Base-by-base conservation (phyloP, 2,888 invertebrate species). In the Mechanitis messenoides region DNA sequence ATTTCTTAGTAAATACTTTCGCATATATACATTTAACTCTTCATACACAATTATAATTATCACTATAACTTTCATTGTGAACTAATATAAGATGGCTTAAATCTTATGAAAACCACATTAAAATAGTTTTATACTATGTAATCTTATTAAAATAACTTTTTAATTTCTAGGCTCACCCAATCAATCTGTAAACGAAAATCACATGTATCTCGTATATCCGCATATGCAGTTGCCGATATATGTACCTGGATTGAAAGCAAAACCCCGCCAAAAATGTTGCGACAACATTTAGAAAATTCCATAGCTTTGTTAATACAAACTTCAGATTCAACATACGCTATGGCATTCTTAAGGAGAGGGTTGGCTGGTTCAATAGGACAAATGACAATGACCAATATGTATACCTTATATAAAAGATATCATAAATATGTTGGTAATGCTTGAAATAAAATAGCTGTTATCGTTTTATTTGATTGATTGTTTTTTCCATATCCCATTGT, bases 371-470 rank as follows among this genome's bases (percentile, higher is more conserved):
- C 77, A 0, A 70, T 84, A 0, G 88, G 90, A 0, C 87, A 90
- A 56, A 81, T 80, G 70, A 87, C 90, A 0, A 76, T 90, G 75
- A 80, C 80, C 0, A 85, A 87, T 55, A 72, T 90, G 71, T 87
- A 88, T 61, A 78, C 81, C 12, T 81, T 81, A 78, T 90, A 90
- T 69, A 90, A 88, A 59, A 79, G 86, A 58, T 90, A 90, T 61
- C 87, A 90, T 78, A 91, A 91, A 66, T 90, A 90, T 75, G 84
- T 83, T 56, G 90, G 90, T 0, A 88, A 86, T 66, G 73, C 88
- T 38, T 88, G 76, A 64, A 66, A 64, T 60, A 64, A 54, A 66
- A 42, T 9, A 42, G 9, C 3, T 9, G 6, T 1, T 42, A 42
- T 42, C 42, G 9, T 42, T 9, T 42, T 9, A 9, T 42, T 42